Evolutionary conservation across 1,140 invertebrate species (phyloP), one percentile per base, ranked within the genome.

Genomic region (Ganaspis sp.): DNA sequence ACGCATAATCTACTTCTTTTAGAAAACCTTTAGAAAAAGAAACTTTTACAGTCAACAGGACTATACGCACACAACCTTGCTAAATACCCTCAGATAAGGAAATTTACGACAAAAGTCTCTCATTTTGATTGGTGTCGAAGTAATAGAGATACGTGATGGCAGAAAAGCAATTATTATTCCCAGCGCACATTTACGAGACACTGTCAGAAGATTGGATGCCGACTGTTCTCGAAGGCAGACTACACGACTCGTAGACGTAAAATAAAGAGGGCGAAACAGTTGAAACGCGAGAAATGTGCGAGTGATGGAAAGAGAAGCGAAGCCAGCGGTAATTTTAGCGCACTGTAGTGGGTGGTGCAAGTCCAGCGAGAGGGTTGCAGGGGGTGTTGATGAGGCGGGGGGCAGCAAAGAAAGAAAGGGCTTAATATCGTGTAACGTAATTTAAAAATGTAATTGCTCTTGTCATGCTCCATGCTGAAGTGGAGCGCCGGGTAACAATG

Each of bases 361-460:
- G 80, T 74, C 76, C 72, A 73, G 73, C 73, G 73, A 77, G n/a
- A 72, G 78, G 76, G 49, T 76, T 71, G 72, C 74, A 73, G 76
- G 73, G 53, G 64, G 76, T 70, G 26, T 45, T 73, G 76, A 73
- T 49, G 72, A 75, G 75, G 72, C 75, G 75, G 72, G 72, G n/a
- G 81, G 82, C 80, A 82, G 77, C 78, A 85, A 87, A 81, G 85
- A 85, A 85, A 88, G 85, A 87, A 88, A 86, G 88, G 83, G 87
- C 88, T 90, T 90, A 90, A 90, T 89, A 89, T 89, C 86, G 88
- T 90, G 89, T 90, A 90, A 90, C 88, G 88, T 90, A 90, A 90
- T 90, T 90, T 90, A 90, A 90, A 90, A 90, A 89, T 90, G 89
- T 90, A 90, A 90, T 90, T 90, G 89, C 88, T 90, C 89, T 90